Evolutionary conservation across 2,888 invertebrate genomes (phyloP).

Genomic region (Scaptomyza flava): DNA sequence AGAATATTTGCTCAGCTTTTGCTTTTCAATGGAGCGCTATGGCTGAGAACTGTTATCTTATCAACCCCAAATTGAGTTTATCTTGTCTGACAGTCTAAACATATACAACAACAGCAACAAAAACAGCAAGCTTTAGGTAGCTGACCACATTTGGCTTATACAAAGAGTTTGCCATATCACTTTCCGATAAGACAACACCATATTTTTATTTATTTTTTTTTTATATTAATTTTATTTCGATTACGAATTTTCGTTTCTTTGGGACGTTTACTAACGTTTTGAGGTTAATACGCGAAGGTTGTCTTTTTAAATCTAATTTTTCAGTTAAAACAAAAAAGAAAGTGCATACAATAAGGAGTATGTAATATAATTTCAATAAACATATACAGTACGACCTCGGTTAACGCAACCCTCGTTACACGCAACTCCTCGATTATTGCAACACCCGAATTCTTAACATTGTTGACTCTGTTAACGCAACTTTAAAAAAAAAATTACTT

Average conservation of each 20-base stretch:
- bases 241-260: conserved; percentile 29
- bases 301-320: conserved; percentile 21
- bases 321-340: conserved; percentile 10
- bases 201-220: conserved; percentile 5
- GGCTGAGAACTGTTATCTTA: conserved; percentile 45
- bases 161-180: conserved; percentile 63
- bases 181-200: conserved; percentile 60
- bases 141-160: conserved; percentile 69
- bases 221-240: conserved; percentile 36
- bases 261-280: conserved; percentile 48
- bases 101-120: conserved; percentile 20
- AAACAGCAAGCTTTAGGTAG: conserved; percentile 33
- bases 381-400: too few species aligned
- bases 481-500: too few species aligned
- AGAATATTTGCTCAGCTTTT: conserved; percentile 29
- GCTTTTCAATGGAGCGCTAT: conserved; percentile 9
- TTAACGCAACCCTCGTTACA: too few species aligned
- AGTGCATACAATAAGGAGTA: not conserved
- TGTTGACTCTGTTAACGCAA: too few species aligned
- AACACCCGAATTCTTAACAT: too few species aligned
- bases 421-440: too few species aligned
- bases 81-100: conserved; percentile 50
- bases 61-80: conserved; percentile 51
- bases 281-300: conserved; percentile 42
- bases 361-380: too few species aligned